Percentiles rank a stretch among this genome's conserved stretches.
Evolutionary conservation across 2,888 invertebrate species (phyloP).

Genomic region (Calliopum simillimum): DNA sequence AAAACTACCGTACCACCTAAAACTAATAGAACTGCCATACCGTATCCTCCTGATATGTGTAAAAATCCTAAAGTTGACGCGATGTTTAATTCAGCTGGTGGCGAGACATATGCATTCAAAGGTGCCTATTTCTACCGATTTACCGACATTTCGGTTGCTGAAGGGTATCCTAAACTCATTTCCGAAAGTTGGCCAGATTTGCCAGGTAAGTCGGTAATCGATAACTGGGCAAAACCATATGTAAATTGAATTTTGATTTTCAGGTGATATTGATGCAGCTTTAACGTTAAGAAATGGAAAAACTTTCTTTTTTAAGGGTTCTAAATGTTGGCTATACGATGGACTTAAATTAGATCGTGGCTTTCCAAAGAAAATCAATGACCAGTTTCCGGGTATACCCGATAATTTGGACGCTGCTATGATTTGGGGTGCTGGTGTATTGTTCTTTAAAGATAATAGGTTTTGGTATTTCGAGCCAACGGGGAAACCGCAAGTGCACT

Average conservation of each 20-base stretch:
- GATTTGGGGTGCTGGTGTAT: slow-evolving; percentile 93
- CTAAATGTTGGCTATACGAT: slow-evolving; percentile 93
- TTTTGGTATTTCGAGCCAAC: slow-evolving; percentile 96
- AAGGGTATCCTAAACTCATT: slow-evolving; percentile 89
- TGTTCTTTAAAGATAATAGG: slow-evolving; percentile 95
- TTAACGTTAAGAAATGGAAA: slow-evolving; percentile 96
- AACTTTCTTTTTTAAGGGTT: slow-evolving; percentile 97
- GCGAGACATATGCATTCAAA: slow-evolving; percentile 90
- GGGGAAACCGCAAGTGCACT: slow-evolving; percentile 86
- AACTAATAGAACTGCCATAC: too few species aligned
- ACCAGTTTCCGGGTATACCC: slow-evolving; percentile 95
- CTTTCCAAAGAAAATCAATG: slow-evolving; percentile 92
- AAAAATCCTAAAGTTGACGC: slow-evolving; percentile 86
- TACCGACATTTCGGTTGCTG: slow-evolving; percentile 84
- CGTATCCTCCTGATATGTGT: too few species aligned
- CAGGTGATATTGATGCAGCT: slow-evolving; percentile 86
- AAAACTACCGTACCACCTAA: too few species aligned
- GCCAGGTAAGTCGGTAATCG: too few species aligned
- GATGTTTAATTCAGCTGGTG: slow-evolving; percentile 89
- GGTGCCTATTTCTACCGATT: slow-evolving; percentile 90
- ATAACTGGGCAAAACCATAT: too few species aligned
- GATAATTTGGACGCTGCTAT: slow-evolving; percentile 87
- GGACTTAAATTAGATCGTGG: slow-evolving; percentile 85
- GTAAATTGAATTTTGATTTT: too few species aligned
- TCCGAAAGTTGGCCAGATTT: too few species aligned